These are phyloP conservation scores for Eretmochelys imbricata DNA, from an alignment of 2,113 vertebrate species.

Conservation along the genomic window DNA sequence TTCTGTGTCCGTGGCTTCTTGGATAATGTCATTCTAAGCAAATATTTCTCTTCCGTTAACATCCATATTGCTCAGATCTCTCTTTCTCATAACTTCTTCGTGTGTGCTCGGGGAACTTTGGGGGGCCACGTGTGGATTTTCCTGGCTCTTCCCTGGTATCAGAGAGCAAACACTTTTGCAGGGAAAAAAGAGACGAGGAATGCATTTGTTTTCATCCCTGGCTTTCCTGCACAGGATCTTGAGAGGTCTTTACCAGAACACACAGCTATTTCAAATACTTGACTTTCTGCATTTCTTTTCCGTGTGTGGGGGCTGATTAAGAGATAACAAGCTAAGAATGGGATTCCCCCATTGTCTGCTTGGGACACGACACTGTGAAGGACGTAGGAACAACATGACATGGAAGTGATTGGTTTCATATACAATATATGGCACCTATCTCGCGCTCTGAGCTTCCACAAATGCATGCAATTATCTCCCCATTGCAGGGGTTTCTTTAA, in stretches of 20 bases:
- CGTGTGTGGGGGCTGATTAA: fast-evolving
- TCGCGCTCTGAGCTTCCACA: neutral
- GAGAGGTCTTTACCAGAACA: fast-evolving
- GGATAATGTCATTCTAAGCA: neutral
- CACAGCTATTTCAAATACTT: neutral
- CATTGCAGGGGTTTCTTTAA: neutral
- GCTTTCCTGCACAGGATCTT: fast-evolving
- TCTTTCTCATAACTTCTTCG: neutral
- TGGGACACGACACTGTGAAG: neutral
- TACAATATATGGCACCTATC: too few relatives aligned
- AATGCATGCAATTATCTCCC: fast-evolving
- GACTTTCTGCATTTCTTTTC: fast-evolving
- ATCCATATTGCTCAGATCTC: neutral
- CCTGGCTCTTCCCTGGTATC: neutral
- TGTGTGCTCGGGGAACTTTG: neutral
- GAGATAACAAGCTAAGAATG: fast-evolving
- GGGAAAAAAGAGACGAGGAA: neutral
- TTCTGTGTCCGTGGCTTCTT: neutral
- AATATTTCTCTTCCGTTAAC: neutral
- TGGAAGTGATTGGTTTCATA: neutral
- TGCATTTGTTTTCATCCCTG: neutral
- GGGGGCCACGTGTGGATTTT: neutral
- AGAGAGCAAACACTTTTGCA: fast-evolving
- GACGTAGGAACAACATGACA: neutral
- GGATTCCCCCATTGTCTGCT: neutral